phyloP scores from a whole-genome alignment of 2,797 vertebrate genomes.

The Glyptemys insculpta region DNA sequence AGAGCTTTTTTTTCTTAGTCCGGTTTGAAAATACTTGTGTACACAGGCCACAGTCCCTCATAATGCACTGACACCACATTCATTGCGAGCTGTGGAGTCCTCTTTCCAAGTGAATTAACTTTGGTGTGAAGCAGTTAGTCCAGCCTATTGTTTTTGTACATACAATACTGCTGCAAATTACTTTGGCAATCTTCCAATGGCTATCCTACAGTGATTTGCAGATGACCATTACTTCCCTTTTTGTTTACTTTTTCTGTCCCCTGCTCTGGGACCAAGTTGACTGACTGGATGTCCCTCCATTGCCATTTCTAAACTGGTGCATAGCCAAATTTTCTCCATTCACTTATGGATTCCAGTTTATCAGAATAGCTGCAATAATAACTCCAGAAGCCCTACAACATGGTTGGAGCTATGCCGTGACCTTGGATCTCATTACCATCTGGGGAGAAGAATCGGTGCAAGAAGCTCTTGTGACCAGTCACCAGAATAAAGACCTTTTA shows the following conservation, averaged over 20 bases:
- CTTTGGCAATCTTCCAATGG: not conserved
- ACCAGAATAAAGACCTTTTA: not conserved
- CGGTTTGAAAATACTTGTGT: not conserved
- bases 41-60: not conserved
- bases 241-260: not conserved
- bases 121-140: not conserved
- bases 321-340: not conserved
- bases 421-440: not conserved
- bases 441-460: not conserved
- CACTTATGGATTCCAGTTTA: not conserved
- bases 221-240: not conserved
- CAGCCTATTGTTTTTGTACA: not conserved
- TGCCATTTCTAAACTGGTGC: not conserved
- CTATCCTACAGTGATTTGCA: not conserved
- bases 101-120: not conserved
- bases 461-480: not conserved
- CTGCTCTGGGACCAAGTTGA: not conserved
- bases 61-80: not conserved
- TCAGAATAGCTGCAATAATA: not conserved
- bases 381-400: not conserved
- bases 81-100: not conserved
- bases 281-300: not conserved
- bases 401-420: not conserved
- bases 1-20: not conserved
- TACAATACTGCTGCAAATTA: not conserved